Evolutionary conservation across 2,888 invertebrate genomes (phyloP).

Genomic region (Drosophila mimica): DNA sequence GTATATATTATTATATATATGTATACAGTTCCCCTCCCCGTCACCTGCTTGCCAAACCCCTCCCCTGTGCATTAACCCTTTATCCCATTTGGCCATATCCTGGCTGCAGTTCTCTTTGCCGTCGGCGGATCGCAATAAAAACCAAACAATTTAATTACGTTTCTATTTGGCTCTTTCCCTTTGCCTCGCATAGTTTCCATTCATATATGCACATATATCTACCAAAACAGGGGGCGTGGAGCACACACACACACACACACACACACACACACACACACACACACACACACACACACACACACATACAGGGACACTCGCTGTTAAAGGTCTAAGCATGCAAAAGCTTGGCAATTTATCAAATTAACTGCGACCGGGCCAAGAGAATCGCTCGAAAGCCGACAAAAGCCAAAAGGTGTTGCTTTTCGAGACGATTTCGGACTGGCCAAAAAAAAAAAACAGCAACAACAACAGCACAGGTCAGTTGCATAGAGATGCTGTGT

Average conservation of each 20-base stretch:
- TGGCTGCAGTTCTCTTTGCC: constrained; percentile 38
- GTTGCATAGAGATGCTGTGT: constrained; percentile 14
- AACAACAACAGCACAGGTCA: constrained; percentile 20
- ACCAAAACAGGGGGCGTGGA: constrained; percentile 57
- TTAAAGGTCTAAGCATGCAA: constrained; percentile 51
- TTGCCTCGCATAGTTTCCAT: constrained; percentile 47
- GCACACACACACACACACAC: constrained; percentile 31
- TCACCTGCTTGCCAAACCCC: background rate
- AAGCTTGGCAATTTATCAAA: constrained; percentile 79
- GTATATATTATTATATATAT: too few species aligned
- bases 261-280: constrained; percentile 37
- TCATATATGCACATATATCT: constrained; percentile 28
- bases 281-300: constrained; percentile 11
- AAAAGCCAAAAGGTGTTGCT: constrained; percentile 58
- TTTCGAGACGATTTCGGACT: constrained; percentile 28
- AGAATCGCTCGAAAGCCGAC: constrained; percentile 57
- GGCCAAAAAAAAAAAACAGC: constrained; percentile 5
- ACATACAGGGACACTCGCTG: background rate
- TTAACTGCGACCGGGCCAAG: constrained; percentile 70
- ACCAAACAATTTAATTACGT: constrained; percentile 76
- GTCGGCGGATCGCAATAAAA: constrained; percentile 60
- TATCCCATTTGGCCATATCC: constrained; percentile 32
- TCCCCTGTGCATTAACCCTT: constrained; percentile 14
- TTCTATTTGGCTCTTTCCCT: constrained; percentile 52
- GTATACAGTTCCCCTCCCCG: constrained; percentile 1